Evolutionary conservation across 2,888 invertebrate species (phyloP), one percentile per base, ranked within the genome.

Genomic region (Aphidoletes aphidimyza): DNA sequence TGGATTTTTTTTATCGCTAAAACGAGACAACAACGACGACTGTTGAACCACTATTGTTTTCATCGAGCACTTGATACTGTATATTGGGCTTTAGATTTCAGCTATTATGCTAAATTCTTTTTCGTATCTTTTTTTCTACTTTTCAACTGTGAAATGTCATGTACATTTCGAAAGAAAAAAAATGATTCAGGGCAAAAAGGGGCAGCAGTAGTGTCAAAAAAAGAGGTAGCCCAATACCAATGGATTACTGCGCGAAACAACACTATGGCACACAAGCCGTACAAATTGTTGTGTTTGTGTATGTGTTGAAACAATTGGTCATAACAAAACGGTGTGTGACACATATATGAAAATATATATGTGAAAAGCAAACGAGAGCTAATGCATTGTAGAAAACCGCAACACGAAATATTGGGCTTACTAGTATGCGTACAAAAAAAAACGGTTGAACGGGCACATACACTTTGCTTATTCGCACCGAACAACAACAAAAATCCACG

Each of bases 381-480:
- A n/a, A 37, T 78, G 36, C 17, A 78, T 8, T 8, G 78, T 36
- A 81, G 36, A 81, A 81, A 81, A 81, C 81, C 81, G 81, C 81
- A 81, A 37, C 81, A 36, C 3, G 22, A 54, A 54, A 54, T 22
- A 22, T 54, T 54, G 6, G 19, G 8, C 37, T 81, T 81, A 81
- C 37, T 81, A 19, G 81, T 81, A 81, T 81, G 81, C 81, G 81
- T 81, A 81, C n/a, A 59, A 59, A n/a, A n/a, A n/a, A n/a, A n/a
- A 81, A 34, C 81, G 81, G 69, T 69, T 1, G 69, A 69, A 14
- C 1, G 3, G 22, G 47, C 8, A 54, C 22, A 54, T 22, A 69
- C 22, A 69, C 14, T 30, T 30, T 5, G 69, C 69, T 69, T 30
- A 30, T 9, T 30, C 26, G 69, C n/a, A 26, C 69, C 30, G 30